phyloP scores from a whole-genome alignment of 2,888 invertebrate species.

The Volucella inanis region DNA sequence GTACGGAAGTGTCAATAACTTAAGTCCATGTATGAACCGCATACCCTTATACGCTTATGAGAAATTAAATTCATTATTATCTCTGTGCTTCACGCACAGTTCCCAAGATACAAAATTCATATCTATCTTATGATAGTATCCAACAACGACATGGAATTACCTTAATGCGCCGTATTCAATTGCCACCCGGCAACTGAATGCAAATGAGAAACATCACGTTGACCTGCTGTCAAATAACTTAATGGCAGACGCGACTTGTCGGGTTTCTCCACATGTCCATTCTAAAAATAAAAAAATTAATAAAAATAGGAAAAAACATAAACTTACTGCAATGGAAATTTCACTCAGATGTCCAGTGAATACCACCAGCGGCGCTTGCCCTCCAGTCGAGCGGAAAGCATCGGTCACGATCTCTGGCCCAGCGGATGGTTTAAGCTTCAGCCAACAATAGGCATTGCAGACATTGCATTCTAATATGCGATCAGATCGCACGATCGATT shows the following conservation, averaged over 20 bases:
- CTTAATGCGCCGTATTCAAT: slow-evolving; percentile 66
- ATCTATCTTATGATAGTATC: slow-evolving; percentile 3
- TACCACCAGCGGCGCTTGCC: slow-evolving; percentile 73
- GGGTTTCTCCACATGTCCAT: slow-evolving; percentile 55
- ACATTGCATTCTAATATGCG: slow-evolving; percentile 66
- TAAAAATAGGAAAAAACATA: slow-evolving; percentile 1
- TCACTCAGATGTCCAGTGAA: slow-evolving; percentile 69
- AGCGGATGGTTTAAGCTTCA: slow-evolving; percentile 45
- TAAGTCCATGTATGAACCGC: neutral
- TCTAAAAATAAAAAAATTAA: slow-evolving; percentile 35
- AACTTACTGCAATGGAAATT: slow-evolving; percentile 58
- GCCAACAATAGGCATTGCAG: slow-evolving; percentile 40
- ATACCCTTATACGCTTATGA: neutral
- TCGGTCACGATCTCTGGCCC: slow-evolving; percentile 72
- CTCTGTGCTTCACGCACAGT: neutral
- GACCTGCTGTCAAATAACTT: slow-evolving; percentile 68
- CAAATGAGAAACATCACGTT: slow-evolving; percentile 69
- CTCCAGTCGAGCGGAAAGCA: slow-evolving; percentile 61
- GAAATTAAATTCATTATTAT: neutral
- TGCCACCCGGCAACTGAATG: slow-evolving; percentile 70
- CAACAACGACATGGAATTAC: slow-evolving; percentile 47
- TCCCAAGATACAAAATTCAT: neutral
- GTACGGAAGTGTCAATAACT: neutral
- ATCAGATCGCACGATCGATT: slow-evolving; percentile 55
- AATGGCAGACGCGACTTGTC: slow-evolving; percentile 71